Evolutionary conservation across 2,888 invertebrate genomes (phyloP), one percentile per base, ranked within the genome.

Genomic region (Gnatocerus cornutus): DNA sequence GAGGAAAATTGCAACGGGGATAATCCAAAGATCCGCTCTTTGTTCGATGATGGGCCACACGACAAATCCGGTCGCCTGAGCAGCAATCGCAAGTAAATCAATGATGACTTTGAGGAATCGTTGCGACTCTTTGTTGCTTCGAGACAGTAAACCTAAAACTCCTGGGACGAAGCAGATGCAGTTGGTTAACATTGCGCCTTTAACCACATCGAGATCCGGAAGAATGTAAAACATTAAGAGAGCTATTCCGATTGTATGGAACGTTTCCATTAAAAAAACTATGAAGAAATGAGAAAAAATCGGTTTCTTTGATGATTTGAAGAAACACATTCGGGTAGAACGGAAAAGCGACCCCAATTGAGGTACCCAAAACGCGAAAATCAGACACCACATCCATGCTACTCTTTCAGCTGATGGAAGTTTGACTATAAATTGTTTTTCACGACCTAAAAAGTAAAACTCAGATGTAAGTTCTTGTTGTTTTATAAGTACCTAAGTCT

Each of bases 131-230:
- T 93, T 92, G 61, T 92, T 92, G 82, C 92, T 94, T 62, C 96
- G 89, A 3, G 96, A 96, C 3, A 96, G 86, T 66, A 97, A 86
- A 89, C 89, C 90, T 71, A 90, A 85, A 65, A 91, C 85, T 12
- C 93, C 93, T 1, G 99, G 99, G 43, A 98, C 88, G 77, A 98
- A 92, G 83, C 97, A 98, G 62, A 98, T 89, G 79, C 97, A 97
- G 84, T 97, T 98, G 21, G 97, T 97, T 74, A 99, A 87, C 96
- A 98, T 97, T 37, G 97, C 95, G 43, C 97, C 98, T 84, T 96
- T 95, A 63, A 98, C 93, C 3, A 96, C 95, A 84, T 99, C 97
- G 76, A 98, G 85, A 81, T 96, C 93, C 0, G 99, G 98, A 55
- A 99, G 87, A 50, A 98, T 91, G 71, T 92, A 90, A 84, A 97